Base-by-base conservation (phyloP, 2,113 vertebrate genomes). In the Panthera tigris region DNA sequence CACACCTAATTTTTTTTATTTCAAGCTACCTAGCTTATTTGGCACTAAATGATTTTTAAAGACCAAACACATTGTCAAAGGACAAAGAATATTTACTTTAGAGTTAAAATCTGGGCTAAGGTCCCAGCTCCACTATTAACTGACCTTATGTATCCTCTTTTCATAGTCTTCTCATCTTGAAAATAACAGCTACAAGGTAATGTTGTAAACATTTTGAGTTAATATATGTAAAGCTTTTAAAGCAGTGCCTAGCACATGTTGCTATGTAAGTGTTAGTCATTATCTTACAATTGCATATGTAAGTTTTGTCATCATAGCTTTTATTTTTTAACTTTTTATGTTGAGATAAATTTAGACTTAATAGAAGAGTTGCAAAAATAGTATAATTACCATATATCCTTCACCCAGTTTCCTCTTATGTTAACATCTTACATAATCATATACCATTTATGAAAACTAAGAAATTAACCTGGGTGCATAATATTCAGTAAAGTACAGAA, bases 281-380 rank as follows among this genome's bases (percentile, higher is more conserved):
- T 91, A 57, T 65, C 76, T 48, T 65, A 29, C 0, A 52, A 76
- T 83, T 71, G 10, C 29, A 48, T 78, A n/a, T 78, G 29, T 41
- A 31, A 31, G 31, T 76, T 97, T 96, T 82, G 91, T 69, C 94
- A 66, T 63, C 61, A 79, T 4, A 55, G 50, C 3, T 68, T 50
- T 80, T 91, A 45, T 33, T 61, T 92, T 52, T 31, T 4, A 15
- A 27, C 31, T 76, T 65, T 78, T 85, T 85, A 90, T 25, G 4
- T 23, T 84, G n/a, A 65, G 16, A 84, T 87, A 91, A 74, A 55
- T 90, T 94, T 79, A 87, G 36, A 74, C 65, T 48, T 88, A 78
- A 63, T 82, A 61, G 52, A 71, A 93, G 65, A 88, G 69, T 50
- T 93, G 18, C 23, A 96, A 93, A 95, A 69, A 68, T 16, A 84